Conservation (phyloP, 2,888 invertebrate genomes). For the Lysandra bellargus region DNA sequence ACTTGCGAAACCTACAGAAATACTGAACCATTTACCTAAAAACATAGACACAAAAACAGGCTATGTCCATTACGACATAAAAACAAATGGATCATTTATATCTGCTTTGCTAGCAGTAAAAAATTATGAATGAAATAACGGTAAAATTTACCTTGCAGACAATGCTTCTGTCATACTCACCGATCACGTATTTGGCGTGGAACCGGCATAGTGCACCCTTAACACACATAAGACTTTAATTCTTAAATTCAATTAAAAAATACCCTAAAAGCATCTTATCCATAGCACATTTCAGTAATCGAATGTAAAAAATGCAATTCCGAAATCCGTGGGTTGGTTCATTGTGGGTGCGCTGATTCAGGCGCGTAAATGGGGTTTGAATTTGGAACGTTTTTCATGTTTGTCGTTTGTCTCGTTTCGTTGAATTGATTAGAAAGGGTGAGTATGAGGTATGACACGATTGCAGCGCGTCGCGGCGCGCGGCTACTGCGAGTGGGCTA, state of each 20-base stretch:
- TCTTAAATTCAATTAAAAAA: conserved; percentile 4
- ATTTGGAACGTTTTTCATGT: conserved; percentile 27
- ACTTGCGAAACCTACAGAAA: not conserved
- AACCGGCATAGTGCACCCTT: conserved; percentile 74
- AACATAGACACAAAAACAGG: not conserved
- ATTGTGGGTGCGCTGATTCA: conserved; percentile 3
- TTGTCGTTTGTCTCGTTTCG: conserved; percentile 37
- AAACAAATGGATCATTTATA: conserved; percentile 18
- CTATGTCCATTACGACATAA: conserved; percentile 9
- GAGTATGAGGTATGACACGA: conserved; percentile 35
- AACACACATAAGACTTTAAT: conserved; percentile 59
- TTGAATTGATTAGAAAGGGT: conserved; percentile 36
- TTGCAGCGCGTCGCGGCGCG: conserved; percentile 56
- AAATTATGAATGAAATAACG: conserved; percentile 28
- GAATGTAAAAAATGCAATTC: conserved; percentile 15
- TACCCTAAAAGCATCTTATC: not conserved
- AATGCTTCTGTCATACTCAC: conserved; percentile 53
- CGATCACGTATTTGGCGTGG: conserved; percentile 72
- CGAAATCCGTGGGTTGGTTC: not conserved
- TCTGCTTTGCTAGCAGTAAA: not conserved
- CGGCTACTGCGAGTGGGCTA: conserved; percentile 56
- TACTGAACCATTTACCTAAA: conserved; percentile 5
- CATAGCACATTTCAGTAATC: not conserved
- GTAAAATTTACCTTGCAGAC: conserved; percentile 15
- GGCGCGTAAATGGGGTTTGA: conserved; percentile 13